These are phyloP conservation scores for Brienomyrus longianalis DNA, from an alignment of 2,113 vertebrate genomes.

Conservation along the genomic window DNA sequence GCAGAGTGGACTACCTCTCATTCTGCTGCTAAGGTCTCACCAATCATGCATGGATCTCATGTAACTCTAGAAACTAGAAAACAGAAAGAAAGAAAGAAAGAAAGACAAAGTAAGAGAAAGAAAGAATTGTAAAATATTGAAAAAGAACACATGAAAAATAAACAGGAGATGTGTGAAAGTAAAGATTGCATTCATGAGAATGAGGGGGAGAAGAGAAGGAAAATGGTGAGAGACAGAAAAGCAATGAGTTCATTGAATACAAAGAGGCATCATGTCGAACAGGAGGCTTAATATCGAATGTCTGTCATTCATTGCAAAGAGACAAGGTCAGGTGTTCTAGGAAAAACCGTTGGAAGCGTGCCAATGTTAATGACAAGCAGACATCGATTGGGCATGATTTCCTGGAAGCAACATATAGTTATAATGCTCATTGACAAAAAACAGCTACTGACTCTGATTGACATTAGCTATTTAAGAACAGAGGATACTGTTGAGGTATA, in stretches of 20 bases:
- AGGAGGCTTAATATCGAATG: not conserved
- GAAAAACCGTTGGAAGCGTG: conserved; percentile 2
- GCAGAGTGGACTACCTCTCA: not conserved
- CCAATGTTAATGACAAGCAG: not conserved
- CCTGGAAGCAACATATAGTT: not conserved
- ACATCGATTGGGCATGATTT: not conserved
- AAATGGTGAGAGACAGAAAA: not conserved
- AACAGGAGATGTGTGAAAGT: not conserved
- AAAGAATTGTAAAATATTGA: not conserved
- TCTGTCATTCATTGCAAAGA: not conserved
- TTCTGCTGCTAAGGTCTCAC: not conserved
- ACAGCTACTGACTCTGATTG: not conserved
- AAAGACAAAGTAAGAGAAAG: not conserved
- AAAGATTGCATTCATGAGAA: not conserved
- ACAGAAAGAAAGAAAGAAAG: not conserved
- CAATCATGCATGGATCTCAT: not conserved
- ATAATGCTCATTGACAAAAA: not conserved
- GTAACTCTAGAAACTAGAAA: too few species aligned
- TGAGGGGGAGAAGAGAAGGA: not conserved
- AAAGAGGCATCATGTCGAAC: not conserved
- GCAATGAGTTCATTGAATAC: not conserved
- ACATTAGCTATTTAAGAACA: not conserved
- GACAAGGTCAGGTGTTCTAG: not conserved
- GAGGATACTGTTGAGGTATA: not conserved
- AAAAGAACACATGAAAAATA: not conserved